Base-by-base conservation (phyloP, 2,113 vertebrate genomes). In the Podarcis raffonei region DNA sequence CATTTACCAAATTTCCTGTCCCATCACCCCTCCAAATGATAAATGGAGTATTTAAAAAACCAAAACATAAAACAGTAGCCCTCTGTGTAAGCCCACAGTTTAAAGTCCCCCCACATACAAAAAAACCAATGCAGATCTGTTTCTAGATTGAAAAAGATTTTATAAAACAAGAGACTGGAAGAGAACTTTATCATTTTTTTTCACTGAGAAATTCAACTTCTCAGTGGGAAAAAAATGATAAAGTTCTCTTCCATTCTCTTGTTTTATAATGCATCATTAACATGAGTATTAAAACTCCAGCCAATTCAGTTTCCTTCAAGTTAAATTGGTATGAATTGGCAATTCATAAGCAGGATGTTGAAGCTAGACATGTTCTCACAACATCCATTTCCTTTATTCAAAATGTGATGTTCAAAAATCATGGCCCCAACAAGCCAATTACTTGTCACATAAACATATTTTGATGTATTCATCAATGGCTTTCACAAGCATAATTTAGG, bases 31-130 rank as follows among this genome's bases (percentile, higher is more conserved):
- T 0, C 48, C 48, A 53, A 12, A 53, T 53, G 48, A 53, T 53
- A 53, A 53, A 53, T 53, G 48, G 48, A 53, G 48, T 53, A 12
- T 53, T 53, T 11, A 53, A 53, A 53, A 53, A 53, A 53, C 48
- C 48, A 12, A 53, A 53, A 12, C 48, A 53, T 53, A 53, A 53
- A 53, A 53, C 48, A 53, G 9, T 53, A 53, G 48, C 9, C 48
- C 48, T 53, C 48, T 53, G 48, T 53, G 48, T 53, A 53, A 53
- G 48, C 48, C 48, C 48, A 48, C 42, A 48, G 42, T 48, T 48
- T 48, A 53, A 53, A 53, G 48, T 3, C 9, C 1, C 13, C 39
- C 25, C 22, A 1, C 25, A 1, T 1, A 5, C 0, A 12, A 37
- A 13, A 85, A 20, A 7, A 16, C n/a, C n/a, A n/a, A n/a, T n/a